Conservation (phyloP, 2,797 vertebrate species). For the Gymnothorax reevesii region DNA sequence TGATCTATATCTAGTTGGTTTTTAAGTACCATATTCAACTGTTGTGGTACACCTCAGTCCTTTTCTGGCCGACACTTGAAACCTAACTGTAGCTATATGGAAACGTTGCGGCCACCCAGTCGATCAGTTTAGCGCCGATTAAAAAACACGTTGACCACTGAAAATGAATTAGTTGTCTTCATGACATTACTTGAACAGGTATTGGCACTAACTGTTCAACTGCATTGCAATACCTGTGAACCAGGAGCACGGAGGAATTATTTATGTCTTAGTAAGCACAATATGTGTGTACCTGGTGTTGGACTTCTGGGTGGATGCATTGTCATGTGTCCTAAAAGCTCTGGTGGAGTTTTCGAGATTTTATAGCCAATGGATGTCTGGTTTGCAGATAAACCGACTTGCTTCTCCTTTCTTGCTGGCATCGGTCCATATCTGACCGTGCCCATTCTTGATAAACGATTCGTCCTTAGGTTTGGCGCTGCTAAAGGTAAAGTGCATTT, state of each 20-base stretch:
- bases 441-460: not conserved
- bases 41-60: not conserved
- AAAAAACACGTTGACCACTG: not conserved
- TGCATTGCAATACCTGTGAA: constrained; percentile 46
- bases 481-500: not conserved
- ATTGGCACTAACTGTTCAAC: constrained; percentile 33
- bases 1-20: not conserved
- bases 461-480: not conserved
- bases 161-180: not conserved
- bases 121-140: not conserved
- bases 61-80: constrained; percentile 27
- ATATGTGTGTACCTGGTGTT: not conserved
- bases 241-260: constrained; percentile 40
- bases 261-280: constrained; percentile 2
- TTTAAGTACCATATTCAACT: not conserved
- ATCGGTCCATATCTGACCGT: not conserved
- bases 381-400: not conserved
- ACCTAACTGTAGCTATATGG: not conserved
- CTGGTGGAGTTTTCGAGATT: no score
- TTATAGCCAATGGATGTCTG: no score
- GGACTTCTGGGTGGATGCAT: not conserved
- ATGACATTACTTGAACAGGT: not conserved
- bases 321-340: not conserved
- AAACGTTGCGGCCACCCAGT: not conserved
- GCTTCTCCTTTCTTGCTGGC: not conserved